Conservation (phyloP, 2,797 vertebrate species). For the Rhinatrema bivittatum region DNA sequence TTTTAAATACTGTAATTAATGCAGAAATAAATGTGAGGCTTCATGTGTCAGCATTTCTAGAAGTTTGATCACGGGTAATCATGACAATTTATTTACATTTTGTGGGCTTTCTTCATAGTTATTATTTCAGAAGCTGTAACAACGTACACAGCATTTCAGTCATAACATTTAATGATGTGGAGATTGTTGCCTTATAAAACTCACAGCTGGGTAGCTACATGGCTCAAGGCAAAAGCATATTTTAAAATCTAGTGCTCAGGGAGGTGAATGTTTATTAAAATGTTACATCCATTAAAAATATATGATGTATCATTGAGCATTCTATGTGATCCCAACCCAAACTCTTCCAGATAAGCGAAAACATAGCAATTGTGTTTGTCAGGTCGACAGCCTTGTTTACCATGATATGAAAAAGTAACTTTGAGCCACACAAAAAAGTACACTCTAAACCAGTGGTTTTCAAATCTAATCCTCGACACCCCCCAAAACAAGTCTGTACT, state of each 20-base stretch:
- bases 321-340: conserved; percentile 63
- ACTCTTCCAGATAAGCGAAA: conserved; percentile 44
- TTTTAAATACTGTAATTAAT: too few relatives aligned
- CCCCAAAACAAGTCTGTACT: too few relatives aligned
- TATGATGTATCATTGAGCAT: conserved; percentile 58
- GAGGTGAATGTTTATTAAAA: conserved; percentile 65
- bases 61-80: conserved; percentile 18
- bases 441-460: too few relatives aligned
- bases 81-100: conserved; percentile 40
- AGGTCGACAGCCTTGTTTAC: too few relatives aligned
- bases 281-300: conserved; percentile 69
- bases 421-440: too few relatives aligned
- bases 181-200: conserved; percentile 65
- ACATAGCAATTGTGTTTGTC: conserved; percentile 44
- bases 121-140: conserved; percentile 26
- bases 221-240: conserved; percentile 68
- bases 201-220: conserved; percentile 70
- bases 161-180: conserved; percentile 64
- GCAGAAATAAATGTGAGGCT: background rate
- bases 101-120: conserved; percentile 29
- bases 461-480: too few relatives aligned
- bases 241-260: conserved; percentile 49
- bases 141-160: conserved; percentile 30
- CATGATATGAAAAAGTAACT: too few relatives aligned
- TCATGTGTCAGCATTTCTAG: conserved; percentile 1